A percentile compares a stretch with the other conserved stretches of the same genome.
Evolutionary conservation across 2,797 vertebrate species (phyloP).

Genomic region (Sarcoramphus papa): DNA sequence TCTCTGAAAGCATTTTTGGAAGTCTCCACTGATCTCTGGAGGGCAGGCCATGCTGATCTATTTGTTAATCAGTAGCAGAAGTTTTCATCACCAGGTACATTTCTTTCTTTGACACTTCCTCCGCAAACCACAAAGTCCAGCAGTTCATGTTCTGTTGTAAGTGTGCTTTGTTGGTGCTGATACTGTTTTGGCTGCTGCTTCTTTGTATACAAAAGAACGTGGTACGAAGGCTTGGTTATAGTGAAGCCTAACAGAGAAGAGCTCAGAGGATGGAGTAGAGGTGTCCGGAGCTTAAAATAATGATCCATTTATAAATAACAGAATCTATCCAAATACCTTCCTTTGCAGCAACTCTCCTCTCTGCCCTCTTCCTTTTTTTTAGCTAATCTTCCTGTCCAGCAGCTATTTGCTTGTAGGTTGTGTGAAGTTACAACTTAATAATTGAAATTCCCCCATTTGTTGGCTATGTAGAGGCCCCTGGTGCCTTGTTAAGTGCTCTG

Average conservation of each 20-base stretch:
- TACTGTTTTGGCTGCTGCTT: neutral
- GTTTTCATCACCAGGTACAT: neutral
- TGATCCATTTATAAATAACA: neutral
- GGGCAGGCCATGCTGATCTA: neutral
- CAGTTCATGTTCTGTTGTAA: neutral
- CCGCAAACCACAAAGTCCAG: neutral
- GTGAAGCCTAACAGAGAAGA: neutral
- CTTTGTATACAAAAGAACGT: neutral
- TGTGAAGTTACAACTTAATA: constrained; percentile 10
- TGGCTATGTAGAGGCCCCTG: neutral
- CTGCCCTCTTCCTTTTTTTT: neutral
- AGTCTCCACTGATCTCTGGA: neutral
- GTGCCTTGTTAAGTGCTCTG: constrained; percentile 37
- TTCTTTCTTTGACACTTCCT: neutral
- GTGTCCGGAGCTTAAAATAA: neutral
- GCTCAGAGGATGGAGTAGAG: neutral
- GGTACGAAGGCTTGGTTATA: neutral
- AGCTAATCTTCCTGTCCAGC: neutral
- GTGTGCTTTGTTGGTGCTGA: neutral
- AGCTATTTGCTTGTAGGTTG: neutral
- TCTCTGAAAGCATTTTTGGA: neutral
- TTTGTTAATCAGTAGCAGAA: neutral
- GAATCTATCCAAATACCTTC: neutral
- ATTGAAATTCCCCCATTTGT: neutral
- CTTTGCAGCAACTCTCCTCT: neutral